These are phyloP conservation scores for Scaptomyza graminum DNA, from an alignment of 1,140 invertebrate species.

Conservation along the genomic window DNA sequence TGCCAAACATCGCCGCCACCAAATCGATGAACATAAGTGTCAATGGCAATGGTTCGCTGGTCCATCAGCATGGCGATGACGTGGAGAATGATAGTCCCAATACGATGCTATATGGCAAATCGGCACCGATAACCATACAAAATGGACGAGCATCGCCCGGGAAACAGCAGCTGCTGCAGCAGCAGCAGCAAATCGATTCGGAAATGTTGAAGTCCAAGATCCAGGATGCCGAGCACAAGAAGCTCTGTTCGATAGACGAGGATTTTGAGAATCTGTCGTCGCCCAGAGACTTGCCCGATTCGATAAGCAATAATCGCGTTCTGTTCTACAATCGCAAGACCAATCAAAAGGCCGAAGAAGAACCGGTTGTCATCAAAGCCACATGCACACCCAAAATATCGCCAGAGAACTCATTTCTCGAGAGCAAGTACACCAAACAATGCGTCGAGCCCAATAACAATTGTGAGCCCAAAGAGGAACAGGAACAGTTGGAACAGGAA, in stretches of 20 bases:
- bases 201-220: slow-evolving; percentile 81
- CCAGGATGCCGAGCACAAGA: slow-evolving; percentile 77
- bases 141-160: slow-evolving; percentile 67
- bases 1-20: slow-evolving; percentile 28
- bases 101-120: slow-evolving; percentile 76
- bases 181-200: slow-evolving; percentile 72
- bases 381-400: slow-evolving; percentile 81
- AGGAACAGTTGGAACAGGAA: slow-evolving; percentile 13
- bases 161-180: slow-evolving; percentile 67
- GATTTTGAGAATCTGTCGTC: slow-evolving; percentile 78
- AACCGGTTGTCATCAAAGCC: slow-evolving; percentile 79
- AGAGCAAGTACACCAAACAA: slow-evolving; percentile 65
- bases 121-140: slow-evolving; percentile 83
- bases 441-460: slow-evolving; percentile 78
- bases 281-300: slow-evolving; percentile 76
- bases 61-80: slow-evolving; percentile 35
- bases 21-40: slow-evolving; percentile 72
- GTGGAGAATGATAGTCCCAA: slow-evolving; percentile 70
- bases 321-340: slow-evolving; percentile 64
- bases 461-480: slow-evolving; percentile 43
- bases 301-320: slow-evolving; percentile 58
- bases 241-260: slow-evolving; percentile 78
- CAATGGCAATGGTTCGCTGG: neutral
- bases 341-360: slow-evolving; percentile 61
- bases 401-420: slow-evolving; percentile 81